Percentiles rank a stretch among this genome's conserved stretches.
Conservation (phyloP, 2,888 invertebrate genomes). For the Papilio elwesi region DNA sequence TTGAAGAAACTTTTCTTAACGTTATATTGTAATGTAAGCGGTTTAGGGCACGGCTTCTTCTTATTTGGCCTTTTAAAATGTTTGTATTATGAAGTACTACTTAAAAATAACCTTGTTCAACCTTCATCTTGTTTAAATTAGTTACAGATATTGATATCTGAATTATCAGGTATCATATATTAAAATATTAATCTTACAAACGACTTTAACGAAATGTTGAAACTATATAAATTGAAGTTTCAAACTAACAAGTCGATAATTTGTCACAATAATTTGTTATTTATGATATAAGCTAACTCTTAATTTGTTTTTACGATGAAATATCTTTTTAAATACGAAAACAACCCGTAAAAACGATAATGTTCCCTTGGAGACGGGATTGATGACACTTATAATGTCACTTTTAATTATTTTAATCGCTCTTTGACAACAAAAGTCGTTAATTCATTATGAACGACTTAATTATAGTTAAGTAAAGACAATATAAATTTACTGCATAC, state of each 20-base stretch:
- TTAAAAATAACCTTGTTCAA: conserved; percentile 21
- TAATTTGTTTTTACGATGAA: conserved; percentile 57
- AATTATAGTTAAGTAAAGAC: conserved; percentile 56
- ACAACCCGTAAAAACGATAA: conserved; percentile 75
- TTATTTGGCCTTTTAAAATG: background rate
- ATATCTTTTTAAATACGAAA: conserved; percentile 68
- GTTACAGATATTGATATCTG: too few species aligned
- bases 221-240: too few species aligned
- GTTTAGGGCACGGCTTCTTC: conserved; percentile 46
- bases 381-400: conserved; percentile 81
- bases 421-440: conserved; percentile 77
- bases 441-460: conserved; percentile 79
- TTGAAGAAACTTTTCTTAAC: conserved; percentile 55
- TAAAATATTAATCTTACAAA: too few species aligned
- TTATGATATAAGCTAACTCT: conserved; percentile 54
- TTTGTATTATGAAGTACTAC: background rate
- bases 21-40: conserved; percentile 52
- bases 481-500: conserved; percentile 42
- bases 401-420: conserved; percentile 83
- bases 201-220: too few species aligned
- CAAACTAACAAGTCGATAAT: too few species aligned
- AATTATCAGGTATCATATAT: too few species aligned
- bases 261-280: conserved; percentile 44
- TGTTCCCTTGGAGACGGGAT: conserved; percentile 78
- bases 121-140: too few species aligned